Evolutionary conservation across 2,797 vertebrate species (phyloP).

Genomic region (Oreochromis grahami): DNA sequence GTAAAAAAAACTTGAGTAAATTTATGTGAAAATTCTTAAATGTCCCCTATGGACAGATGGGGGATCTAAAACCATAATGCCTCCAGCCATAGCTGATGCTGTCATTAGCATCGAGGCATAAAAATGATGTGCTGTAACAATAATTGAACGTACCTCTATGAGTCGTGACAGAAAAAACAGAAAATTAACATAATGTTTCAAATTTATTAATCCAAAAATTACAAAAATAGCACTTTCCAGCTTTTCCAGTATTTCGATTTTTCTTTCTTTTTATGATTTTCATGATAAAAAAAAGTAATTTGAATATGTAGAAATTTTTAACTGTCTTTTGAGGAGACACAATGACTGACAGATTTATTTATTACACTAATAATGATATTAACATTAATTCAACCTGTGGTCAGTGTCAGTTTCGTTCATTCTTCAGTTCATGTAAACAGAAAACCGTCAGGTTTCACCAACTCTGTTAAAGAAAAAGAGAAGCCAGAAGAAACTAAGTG

Average conservation of each 20-base stretch:
- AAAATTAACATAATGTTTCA: not conserved
- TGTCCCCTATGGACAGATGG: not conserved
- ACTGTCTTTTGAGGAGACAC: not conserved
- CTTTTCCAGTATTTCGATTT: not conserved
- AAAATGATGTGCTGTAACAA: not conserved
- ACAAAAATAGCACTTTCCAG: fast-evolving
- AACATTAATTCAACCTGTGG: not conserved
- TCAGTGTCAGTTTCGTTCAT: not conserved
- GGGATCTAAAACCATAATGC: not conserved
- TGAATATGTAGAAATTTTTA: not conserved
- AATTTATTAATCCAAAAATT: not conserved
- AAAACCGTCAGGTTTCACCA: not conserved
- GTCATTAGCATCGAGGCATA: not conserved
- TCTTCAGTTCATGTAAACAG: not conserved
- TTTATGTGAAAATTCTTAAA: no score
- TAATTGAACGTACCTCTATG: not conserved
- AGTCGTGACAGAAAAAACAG: not conserved
- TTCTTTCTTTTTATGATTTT: not conserved
- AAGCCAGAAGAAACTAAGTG: not conserved
- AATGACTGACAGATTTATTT: not conserved
- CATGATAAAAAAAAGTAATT: not conserved
- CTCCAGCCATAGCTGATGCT: not conserved
- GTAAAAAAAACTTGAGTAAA: not conserved
- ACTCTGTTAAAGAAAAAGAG: not conserved
- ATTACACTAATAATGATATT: not conserved